phyloP scores from a whole-genome alignment of 1,140 invertebrate species.

The Hyposmocoma kahamanoa region DNA sequence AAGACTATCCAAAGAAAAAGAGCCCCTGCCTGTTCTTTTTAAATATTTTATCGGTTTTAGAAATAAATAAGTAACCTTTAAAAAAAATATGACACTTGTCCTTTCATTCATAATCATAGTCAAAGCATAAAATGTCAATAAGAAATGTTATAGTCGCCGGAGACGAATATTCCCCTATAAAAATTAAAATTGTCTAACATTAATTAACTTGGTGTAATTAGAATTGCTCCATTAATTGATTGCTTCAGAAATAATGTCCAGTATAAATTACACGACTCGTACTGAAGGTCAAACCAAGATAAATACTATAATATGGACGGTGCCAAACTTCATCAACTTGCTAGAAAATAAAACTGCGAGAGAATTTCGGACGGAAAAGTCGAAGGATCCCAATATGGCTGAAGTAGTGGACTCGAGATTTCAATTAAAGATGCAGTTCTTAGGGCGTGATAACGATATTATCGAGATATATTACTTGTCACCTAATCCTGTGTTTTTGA shows the following conservation, averaged over 20 bases:
- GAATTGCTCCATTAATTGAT: no score
- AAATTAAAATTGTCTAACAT: no score
- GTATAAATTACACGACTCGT: conserved; percentile 46
- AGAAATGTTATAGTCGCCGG: no score
- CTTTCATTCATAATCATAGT: no score
- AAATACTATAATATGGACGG: conserved; percentile 57
- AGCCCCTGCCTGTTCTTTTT: no score
- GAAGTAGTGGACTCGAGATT: conserved; percentile 33
- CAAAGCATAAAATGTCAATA: no score
- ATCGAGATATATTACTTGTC: conserved; percentile 61
- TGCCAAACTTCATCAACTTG: conserved; percentile 43
- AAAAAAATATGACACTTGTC: no score
- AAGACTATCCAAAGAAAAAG: no score
- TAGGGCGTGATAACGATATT: conserved; percentile 53
- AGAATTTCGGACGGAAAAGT: conserved; percentile 52
- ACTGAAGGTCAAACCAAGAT: conserved; percentile 60
- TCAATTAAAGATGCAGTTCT: conserved; percentile 60
- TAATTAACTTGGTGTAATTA: no score
- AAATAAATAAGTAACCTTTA: no score
- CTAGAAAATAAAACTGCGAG: conserved; percentile 46
- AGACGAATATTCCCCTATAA: no score
- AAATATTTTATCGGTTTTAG: no score
- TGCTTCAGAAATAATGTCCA: conserved; percentile 40
- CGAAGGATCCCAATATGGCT: conserved; percentile 23
- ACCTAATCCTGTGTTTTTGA: conserved; percentile 50